Conservation (phyloP, 2,113 vertebrate genomes). For the Pygoscelis antarcticus region DNA sequence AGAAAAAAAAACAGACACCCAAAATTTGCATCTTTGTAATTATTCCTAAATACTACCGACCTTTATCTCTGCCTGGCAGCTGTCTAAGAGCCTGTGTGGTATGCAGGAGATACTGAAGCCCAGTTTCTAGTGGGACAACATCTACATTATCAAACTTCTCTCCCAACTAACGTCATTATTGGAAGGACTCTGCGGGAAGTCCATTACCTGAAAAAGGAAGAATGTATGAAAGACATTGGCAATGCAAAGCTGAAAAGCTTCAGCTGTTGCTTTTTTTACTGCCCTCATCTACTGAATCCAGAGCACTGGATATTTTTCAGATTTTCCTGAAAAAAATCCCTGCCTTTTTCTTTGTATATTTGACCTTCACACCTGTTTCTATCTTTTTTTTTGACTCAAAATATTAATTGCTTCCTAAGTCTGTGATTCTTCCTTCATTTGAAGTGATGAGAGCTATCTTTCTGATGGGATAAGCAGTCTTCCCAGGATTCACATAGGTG, state of each 20-base stretch:
- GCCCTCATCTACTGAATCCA: background rate
- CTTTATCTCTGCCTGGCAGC: background rate
- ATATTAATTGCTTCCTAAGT: background rate
- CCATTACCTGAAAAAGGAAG: background rate
- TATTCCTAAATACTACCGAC: background rate
- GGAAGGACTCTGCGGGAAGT: background rate
- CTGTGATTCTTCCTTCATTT: background rate
- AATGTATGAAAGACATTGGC: background rate
- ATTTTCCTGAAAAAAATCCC: background rate
- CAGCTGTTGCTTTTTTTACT: background rate
- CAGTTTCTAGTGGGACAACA: background rate
- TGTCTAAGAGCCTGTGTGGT: background rate
- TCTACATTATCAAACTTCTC: background rate
- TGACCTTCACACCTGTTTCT: background rate
- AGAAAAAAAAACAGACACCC: background rate
- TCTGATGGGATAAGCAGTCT: background rate
- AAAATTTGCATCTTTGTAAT: background rate
- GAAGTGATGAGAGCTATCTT: background rate
- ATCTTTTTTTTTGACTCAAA: background rate
- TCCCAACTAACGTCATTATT: background rate
- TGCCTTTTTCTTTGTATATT: background rate
- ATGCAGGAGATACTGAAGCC: background rate
- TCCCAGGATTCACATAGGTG: background rate
- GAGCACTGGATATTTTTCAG: background rate
- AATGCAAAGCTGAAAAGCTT: background rate